Evolutionary conservation across 2,888 invertebrate species (phyloP).

Genomic region (Deladenus siricidicola): DNA sequence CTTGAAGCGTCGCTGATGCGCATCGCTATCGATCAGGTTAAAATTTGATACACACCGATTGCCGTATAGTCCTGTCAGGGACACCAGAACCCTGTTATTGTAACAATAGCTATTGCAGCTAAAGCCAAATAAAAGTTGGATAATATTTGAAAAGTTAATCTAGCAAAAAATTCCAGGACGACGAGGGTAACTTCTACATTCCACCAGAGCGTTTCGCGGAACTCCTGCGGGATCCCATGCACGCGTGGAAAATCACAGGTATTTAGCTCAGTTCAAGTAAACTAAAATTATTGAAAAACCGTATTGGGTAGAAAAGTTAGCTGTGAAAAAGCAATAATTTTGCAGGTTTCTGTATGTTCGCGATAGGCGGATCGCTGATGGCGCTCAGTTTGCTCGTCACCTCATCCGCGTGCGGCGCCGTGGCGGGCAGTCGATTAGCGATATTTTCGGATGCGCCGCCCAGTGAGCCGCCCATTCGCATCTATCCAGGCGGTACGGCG

Average conservation of each 20-base stretch:
- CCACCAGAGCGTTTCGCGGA: slow-evolving; percentile 43
- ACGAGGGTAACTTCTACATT: slow-evolving; percentile 47
- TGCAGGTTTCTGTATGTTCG: slow-evolving; percentile 46
- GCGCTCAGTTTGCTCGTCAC: slow-evolving; percentile 48
- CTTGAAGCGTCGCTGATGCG: slow-evolving; percentile 20
- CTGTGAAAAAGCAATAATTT: slow-evolving; percentile 6
- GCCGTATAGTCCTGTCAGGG: background rate
- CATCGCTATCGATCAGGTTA: slow-evolving; percentile 32
- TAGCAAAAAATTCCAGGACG: slow-evolving; percentile 33
- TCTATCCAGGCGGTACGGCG: slow-evolving; percentile 45
- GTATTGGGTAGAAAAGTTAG: background rate
- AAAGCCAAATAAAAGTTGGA: background rate
- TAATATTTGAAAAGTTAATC: too few relatives aligned
- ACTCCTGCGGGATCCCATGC: slow-evolving; percentile 47
- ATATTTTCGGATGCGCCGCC: slow-evolving; percentile 48
- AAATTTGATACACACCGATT: background rate
- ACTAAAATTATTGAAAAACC: background rate
- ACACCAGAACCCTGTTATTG: too few relatives aligned
- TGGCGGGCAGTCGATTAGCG: slow-evolving; percentile 33
- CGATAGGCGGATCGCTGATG: slow-evolving; percentile 44
- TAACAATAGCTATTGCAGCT: background rate
- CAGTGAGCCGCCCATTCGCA: slow-evolving; percentile 50
- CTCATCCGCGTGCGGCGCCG: slow-evolving; percentile 43
- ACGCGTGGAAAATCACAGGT: slow-evolving; percentile 45
- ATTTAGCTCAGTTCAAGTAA: background rate